Conservation (phyloP, 2,888 invertebrate species). For the Pristionchus exspectatus region DNA sequence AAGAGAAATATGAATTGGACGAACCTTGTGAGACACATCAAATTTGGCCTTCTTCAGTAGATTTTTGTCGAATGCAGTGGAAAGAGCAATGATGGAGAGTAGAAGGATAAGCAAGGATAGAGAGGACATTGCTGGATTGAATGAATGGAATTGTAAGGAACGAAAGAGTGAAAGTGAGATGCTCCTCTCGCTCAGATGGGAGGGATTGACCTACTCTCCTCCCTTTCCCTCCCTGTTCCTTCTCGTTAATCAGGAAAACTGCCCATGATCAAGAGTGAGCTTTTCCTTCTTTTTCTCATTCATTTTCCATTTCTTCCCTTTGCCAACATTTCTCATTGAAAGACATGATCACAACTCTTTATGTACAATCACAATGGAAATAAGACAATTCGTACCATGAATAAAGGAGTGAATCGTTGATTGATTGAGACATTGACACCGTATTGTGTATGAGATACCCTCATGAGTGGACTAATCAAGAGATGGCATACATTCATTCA, state of each 20-base stretch:
- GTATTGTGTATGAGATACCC: slow-evolving; percentile 31
- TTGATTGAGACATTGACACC: slow-evolving; percentile 2
- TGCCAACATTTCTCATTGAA: not conserved
- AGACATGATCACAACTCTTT: not conserved
- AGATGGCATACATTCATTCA: not conserved
- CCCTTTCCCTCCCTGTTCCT: not conserved
- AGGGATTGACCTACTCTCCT: slow-evolving; percentile 27
- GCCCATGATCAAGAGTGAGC: not conserved
- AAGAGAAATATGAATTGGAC: not conserved
- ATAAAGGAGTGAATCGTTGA: not conserved
- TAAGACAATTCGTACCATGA: not conserved
- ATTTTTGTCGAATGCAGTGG: slow-evolving; percentile 49
- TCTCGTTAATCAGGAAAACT: slow-evolving; percentile 6
- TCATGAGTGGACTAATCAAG: slow-evolving; percentile 1
- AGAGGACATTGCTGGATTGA: not conserved
- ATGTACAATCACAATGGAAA: slow-evolving; percentile 24
- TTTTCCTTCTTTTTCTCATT: not conserved
- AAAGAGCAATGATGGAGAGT: not conserved
- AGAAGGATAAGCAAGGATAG: slow-evolving; percentile 4
- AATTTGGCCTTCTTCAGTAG: slow-evolving; percentile 48
- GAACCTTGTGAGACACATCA: slow-evolving; percentile 47
- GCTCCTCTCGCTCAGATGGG: not conserved
- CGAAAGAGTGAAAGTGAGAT: slow-evolving; percentile 10
- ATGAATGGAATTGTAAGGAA: slow-evolving; percentile 29
- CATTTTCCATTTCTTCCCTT: not conserved